Conservation (phyloP, 2,888 invertebrate species). For the Byasa hedistus region DNA sequence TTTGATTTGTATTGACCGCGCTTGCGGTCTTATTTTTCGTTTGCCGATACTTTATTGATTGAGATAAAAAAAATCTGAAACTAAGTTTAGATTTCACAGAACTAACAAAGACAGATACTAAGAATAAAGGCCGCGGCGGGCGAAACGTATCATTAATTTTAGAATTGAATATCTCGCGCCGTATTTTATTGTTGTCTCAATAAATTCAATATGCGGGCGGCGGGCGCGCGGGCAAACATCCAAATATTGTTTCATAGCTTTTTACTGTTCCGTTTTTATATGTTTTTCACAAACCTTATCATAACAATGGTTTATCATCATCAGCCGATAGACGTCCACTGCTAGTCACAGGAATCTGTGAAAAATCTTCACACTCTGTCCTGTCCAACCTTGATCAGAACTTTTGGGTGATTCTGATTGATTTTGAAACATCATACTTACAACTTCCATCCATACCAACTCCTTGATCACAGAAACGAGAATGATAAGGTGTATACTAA, state of each 20-base stretch:
- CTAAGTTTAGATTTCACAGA: conserved; percentile 38
- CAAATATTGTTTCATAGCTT: conserved; percentile 36
- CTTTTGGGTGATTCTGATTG: too few relatives aligned
- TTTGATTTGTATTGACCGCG: conserved; percentile 23
- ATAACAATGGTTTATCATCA: too few relatives aligned
- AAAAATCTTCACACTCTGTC: too few relatives aligned
- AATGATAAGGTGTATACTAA: too few relatives aligned
- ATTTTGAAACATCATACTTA: too few relatives aligned
- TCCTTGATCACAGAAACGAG: too few relatives aligned
- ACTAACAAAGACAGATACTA: conserved; percentile 39
- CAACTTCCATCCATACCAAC: too few relatives aligned
- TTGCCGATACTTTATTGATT: conserved; percentile 24
- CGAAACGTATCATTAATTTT: conserved; percentile 53
- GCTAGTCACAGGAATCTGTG: too few relatives aligned
- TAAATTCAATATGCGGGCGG: conserved; percentile 42
- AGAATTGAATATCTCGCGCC: conserved; percentile 52
- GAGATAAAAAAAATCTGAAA: conserved; percentile 9
- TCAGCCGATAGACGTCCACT: too few relatives aligned
- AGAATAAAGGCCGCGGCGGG: conserved; percentile 41
- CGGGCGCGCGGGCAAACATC: conserved; percentile 39
- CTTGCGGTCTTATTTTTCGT: conserved; percentile 12
- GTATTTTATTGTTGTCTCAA: conserved; percentile 65
- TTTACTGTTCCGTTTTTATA: conserved; percentile 40
- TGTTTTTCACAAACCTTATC: too few relatives aligned
- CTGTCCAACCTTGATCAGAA: too few relatives aligned